These are phyloP conservation scores for Gallirallus australis DNA, from an alignment of 2,797 vertebrate species.

Conservation along the genomic window DNA sequence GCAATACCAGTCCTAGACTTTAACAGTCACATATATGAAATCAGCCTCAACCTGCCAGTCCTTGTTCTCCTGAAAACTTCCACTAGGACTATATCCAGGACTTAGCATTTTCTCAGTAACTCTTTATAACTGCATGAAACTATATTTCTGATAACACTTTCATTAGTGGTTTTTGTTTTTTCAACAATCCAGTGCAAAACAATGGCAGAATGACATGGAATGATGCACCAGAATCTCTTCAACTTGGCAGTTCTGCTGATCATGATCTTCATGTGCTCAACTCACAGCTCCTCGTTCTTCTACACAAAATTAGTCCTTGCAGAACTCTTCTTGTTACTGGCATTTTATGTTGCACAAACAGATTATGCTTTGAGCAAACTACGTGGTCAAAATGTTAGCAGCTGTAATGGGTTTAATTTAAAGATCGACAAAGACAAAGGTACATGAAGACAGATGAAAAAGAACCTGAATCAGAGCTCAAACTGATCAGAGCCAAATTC, in stretches of 20 bases:
- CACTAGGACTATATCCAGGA: not conserved
- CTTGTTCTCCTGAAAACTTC: not conserved
- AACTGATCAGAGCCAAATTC: too few species aligned
- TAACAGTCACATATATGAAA: not conserved
- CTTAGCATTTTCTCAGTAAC: not conserved
- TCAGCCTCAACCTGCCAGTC: not conserved
- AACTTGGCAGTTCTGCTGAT: not conserved
- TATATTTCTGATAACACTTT: not conserved
- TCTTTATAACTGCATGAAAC: not conserved
- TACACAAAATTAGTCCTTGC: not conserved
- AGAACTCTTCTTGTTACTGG: not conserved
- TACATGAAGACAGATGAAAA: not conserved
- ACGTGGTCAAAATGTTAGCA: not conserved
- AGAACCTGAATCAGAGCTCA: not conserved
- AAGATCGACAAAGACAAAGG: not conserved
- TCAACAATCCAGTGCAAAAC: not conserved
- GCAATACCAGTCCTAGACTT: not conserved
- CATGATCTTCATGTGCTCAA: not conserved
- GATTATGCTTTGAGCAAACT: not conserved
- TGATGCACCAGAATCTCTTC: not conserved
- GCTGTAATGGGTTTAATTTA: not conserved
- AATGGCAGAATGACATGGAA: not conserved
- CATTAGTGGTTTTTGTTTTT: not conserved
- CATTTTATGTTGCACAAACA: not conserved
- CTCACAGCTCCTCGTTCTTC: not conserved